A percentile compares a stretch with the other conserved stretches of the same genome.
Evolutionary conservation across 2,113 vertebrate species (phyloP).

Genomic region (Bungarus multicinctus): DNA sequence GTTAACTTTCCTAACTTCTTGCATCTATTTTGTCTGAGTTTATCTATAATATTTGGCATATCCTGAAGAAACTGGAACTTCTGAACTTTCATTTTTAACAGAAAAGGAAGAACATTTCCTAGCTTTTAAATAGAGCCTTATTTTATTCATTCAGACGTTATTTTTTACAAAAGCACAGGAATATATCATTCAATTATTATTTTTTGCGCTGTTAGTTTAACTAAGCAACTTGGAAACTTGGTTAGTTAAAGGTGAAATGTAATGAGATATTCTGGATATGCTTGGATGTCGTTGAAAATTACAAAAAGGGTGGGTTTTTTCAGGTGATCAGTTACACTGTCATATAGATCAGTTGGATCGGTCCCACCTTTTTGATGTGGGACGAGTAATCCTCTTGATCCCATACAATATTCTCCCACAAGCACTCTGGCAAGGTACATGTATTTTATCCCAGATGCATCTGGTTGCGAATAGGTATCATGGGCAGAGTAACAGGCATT

Average conservation of each 20-base stretch:
- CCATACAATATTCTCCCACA: conserved; percentile 72
- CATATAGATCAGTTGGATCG: conserved; percentile 66
- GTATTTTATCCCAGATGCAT: conserved; percentile 47
- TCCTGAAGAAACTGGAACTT: background rate
- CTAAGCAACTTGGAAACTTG: background rate
- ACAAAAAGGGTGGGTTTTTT: conserved; percentile 68
- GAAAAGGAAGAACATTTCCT: background rate
- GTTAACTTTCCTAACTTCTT: background rate
- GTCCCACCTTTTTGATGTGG: conserved; percentile 57
- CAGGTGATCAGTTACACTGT: conserved; percentile 67
- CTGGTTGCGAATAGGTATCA: conserved; percentile 61
- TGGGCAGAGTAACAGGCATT: conserved; percentile 65
- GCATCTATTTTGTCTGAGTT: background rate
- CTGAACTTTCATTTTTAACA: background rate
- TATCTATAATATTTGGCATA: background rate
- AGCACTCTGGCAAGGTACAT: conserved; percentile 80
- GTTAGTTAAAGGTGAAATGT: conserved; percentile 73
- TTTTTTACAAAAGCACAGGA: background rate
- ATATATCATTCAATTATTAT: background rate
- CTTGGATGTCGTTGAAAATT: conserved; percentile 76
- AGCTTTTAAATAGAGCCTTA: background rate
- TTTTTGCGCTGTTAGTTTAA: background rate
- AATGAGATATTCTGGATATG: conserved; percentile 83
- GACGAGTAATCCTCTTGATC: conserved; percentile 31
- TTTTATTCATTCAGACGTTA: background rate